Conservation (phyloP, 2,113 vertebrate species). For the Epinephelus lanceolatus region DNA sequence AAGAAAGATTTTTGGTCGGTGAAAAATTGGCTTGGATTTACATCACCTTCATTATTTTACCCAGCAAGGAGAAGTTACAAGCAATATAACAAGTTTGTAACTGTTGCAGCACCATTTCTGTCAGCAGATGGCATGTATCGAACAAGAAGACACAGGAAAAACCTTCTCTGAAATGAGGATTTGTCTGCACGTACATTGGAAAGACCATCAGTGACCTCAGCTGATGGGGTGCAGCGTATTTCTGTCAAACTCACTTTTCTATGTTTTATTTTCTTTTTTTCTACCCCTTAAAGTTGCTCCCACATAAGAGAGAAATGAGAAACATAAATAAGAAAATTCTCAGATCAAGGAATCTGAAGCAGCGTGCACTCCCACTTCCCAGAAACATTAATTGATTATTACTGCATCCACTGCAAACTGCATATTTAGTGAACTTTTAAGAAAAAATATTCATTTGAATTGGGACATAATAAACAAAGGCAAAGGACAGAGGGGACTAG, state of each 20-base stretch:
- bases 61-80: slow-evolving; percentile 42
- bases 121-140: slow-evolving; percentile 17
- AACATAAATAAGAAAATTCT: not conserved
- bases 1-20: slow-evolving; percentile 49
- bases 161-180: slow-evolving; percentile 27
- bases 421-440: not conserved
- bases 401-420: slow-evolving; percentile 3
- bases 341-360: not conserved
- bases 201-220: slow-evolving; percentile 16
- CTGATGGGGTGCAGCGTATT: not conserved
- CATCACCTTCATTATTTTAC: slow-evolving; percentile 76
- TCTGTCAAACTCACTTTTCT: slow-evolving; percentile 1
- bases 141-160: slow-evolving; percentile 33
- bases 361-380: not conserved
- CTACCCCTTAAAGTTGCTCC: not conserved
- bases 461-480: not conserved
- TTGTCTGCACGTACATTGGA: slow-evolving; percentile 15
- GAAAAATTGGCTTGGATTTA: slow-evolving; percentile 68
- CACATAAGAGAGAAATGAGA: not conserved
- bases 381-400: not conserved
- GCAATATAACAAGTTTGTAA: slow-evolving; percentile 53
- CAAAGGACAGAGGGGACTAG: not conserved
- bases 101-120: slow-evolving; percentile 40
- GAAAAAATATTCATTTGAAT: not conserved
- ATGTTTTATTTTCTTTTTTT: not conserved